A percentile compares a stretch with the other conserved stretches of the same genome.
Conservation (phyloP, 1,140 invertebrate genomes). For the Lucilia sericata region DNA sequence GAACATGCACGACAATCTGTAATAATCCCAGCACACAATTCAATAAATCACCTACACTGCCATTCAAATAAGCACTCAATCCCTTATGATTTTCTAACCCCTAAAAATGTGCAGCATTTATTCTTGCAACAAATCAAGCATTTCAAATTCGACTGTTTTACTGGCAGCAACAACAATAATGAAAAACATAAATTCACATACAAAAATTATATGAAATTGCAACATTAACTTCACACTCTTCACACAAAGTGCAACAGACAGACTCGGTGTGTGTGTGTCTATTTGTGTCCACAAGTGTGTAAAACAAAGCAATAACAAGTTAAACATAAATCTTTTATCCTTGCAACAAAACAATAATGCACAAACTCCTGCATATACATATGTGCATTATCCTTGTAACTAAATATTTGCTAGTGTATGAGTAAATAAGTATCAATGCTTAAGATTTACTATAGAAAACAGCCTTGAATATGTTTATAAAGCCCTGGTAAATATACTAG, state of each 20-base stretch:
- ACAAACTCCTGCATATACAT: not conserved
- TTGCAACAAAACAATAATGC: not conserved
- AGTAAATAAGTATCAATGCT: not conserved
- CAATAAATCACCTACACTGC: conserved; percentile 61
- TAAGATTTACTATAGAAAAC: not conserved
- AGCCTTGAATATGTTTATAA: not conserved
- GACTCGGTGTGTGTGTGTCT: not conserved
- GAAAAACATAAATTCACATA: conserved; percentile 5
- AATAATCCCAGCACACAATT: conserved; percentile 52
- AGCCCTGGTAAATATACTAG: not conserved
- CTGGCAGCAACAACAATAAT: too few species aligned
- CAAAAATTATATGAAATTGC: not conserved
- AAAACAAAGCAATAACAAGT: conserved; percentile 9
- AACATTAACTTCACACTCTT: not conserved
- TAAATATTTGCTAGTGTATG: not conserved
- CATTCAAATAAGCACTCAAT: not conserved
- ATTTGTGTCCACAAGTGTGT: not conserved
- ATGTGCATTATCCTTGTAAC: not conserved
- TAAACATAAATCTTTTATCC: conserved; percentile 16
- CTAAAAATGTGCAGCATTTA: not conserved
- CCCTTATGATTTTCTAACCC: conserved; percentile 3
- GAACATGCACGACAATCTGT: not conserved
- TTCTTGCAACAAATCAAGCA: conserved; percentile 23
- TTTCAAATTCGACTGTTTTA: conserved; percentile 14
- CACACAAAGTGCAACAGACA: not conserved